Evolutionary conservation across 2,113 vertebrate genomes (phyloP).

Genomic region (Megaceryle torquata): DNA sequence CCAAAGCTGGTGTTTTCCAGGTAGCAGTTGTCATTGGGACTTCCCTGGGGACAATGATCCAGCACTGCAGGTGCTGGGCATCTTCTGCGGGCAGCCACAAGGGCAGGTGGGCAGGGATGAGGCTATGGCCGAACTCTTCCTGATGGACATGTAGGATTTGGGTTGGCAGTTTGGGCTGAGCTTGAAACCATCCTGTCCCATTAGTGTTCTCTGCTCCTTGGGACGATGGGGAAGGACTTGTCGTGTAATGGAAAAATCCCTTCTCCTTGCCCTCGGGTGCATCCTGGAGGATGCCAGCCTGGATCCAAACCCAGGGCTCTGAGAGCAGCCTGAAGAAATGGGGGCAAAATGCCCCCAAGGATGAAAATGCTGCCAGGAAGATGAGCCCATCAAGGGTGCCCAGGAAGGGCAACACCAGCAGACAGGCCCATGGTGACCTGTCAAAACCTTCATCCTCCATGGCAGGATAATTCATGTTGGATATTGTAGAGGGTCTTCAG

Average conservation of each 20-base stretch:
- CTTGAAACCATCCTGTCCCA: background rate
- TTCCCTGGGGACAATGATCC: background rate
- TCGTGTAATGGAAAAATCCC: background rate
- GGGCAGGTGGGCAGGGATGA: background rate
- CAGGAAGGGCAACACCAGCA: background rate
- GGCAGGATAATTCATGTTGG: background rate
- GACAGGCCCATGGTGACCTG: background rate
- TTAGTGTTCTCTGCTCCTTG: background rate
- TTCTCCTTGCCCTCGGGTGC: background rate
- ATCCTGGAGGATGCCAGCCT: background rate
- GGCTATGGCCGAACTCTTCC: background rate
- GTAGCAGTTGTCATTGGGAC: accelerated
- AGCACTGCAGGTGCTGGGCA: background rate
- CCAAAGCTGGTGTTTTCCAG: background rate
- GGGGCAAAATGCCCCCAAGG: background rate
- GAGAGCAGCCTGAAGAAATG: background rate
- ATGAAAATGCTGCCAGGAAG: background rate
- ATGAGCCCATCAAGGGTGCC: background rate
- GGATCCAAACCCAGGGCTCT: background rate
- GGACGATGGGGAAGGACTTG: background rate
- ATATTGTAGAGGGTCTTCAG: background rate
- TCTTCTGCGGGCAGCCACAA: background rate
- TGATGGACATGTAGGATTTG: background rate
- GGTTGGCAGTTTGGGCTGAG: background rate
- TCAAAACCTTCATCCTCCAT: background rate